Evolutionary conservation across 2,888 invertebrate genomes (phyloP), one percentile per base, ranked within the genome.

Genomic region (Ganaspis brasiliensis): DNA sequence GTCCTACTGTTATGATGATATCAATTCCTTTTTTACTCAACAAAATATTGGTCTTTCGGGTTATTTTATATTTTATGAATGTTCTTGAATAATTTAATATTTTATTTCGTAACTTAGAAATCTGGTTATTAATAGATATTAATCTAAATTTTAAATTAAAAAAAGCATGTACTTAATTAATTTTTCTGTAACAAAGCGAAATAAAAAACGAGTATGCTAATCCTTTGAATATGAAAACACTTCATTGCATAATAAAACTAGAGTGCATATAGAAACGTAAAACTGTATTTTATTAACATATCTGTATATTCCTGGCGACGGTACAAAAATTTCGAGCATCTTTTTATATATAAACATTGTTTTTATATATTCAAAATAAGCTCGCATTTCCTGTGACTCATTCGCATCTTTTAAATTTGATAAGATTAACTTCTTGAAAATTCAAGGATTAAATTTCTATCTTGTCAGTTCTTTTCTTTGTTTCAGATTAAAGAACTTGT

Each of bases 311-410:
- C 14, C 37, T 63, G 61, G 61, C 61, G 61, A 21, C 1, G 37
- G 37, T 19, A 63, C 61, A 63, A 63, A 63, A 61, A 63, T 63
- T 19, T 63, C n/a, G n/a, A n/a, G n/a, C n/a, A n/a, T n/a, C 1
- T n/a, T 63, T 40, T 63, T 63, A 63, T 63, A 59, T 31, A 14
- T 31, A 63, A 12, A 56, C 9, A 63, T 37, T 37, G 31, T 19
- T 37, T 61, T 21, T 37, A 61, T 61, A 61, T 16, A 61, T 61
- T 19, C 19, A 10, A 2, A 31, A 31, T 21, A 61, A 12, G 16
- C 37, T 16, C 12, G n/a, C n/a, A 10, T 21, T 61, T 37, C 4
- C 37, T 37, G 35, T 61, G 19, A 19, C 37, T 3, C 24, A 19
- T 61, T 16, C 12, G 16, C 16, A 19, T 52, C 21, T 37, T 61